phyloP scores from a whole-genome alignment of 2,888 invertebrate species.

The Drosophila pegasa region DNA sequence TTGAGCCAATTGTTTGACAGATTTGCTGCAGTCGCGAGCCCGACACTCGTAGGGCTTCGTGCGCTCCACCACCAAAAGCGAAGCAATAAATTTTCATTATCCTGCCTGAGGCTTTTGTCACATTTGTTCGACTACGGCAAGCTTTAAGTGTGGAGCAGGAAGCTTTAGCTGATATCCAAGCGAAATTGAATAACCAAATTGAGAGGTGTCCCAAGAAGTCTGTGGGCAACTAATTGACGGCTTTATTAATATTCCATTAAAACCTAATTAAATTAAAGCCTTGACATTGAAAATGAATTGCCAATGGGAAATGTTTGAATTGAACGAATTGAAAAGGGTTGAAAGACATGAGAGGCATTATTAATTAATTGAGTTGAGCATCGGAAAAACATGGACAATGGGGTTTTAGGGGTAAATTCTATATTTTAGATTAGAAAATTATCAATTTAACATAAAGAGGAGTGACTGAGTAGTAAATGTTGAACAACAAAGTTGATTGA shows the following conservation, averaged over 20 bases:
- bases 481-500: no score
- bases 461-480: no score
- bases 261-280: neutral
- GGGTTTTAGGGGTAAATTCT: no score
- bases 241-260: neutral
- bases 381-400: no score
- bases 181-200: neutral
- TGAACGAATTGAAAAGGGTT: no score
- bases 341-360: no score
- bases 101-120: neutral
- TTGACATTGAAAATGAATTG: neutral
- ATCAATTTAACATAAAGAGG: no score
- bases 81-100: slow-evolving; percentile 68
- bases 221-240: neutral
- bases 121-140: neutral
- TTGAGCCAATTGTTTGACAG: slow-evolving; percentile 45
- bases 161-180: neutral
- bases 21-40: slow-evolving; percentile 6
- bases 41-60: neutral
- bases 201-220: neutral
- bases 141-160: neutral
- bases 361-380: no score
- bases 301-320: neutral
- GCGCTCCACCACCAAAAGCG: slow-evolving; percentile 14
- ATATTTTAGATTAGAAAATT: no score